Evolutionary conservation across 2,888 invertebrate species (phyloP).

Genomic region (Drosophila koepferae): DNA sequence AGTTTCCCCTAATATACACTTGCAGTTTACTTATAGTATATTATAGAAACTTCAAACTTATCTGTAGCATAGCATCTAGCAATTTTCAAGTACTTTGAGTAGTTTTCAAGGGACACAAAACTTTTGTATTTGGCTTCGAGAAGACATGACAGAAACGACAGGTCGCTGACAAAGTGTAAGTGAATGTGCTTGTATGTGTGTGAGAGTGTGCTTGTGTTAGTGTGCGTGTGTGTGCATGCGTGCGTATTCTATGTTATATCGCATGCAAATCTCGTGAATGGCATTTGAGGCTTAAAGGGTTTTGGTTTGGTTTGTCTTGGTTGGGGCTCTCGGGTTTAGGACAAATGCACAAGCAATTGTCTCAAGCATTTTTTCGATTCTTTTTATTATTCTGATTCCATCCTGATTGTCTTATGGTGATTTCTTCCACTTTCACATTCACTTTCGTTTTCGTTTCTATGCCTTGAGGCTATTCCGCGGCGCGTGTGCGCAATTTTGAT

Average conservation of each 20-base stretch:
- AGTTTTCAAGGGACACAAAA: slow-evolving; percentile 2
- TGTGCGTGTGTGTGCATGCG: slow-evolving; percentile 1
- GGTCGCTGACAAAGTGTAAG: slow-evolving; percentile 2
- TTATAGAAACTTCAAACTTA: background rate
- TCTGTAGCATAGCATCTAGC: background rate
- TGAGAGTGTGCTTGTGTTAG: background rate
- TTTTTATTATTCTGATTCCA: slow-evolving; percentile 10
- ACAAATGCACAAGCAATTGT: slow-evolving; percentile 69
- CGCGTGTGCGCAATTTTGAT: slow-evolving; percentile 71
- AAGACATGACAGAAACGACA: slow-evolving; percentile 22
- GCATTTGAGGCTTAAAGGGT: slow-evolving; percentile 55
- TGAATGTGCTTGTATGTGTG: background rate
- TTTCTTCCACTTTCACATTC: background rate
- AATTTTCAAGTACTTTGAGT: slow-evolving; percentile 7
- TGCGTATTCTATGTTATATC: slow-evolving; percentile 16
- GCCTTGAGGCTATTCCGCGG: slow-evolving; percentile 8
- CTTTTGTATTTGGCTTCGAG: slow-evolving; percentile 23
- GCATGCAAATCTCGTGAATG: slow-evolving; percentile 55
- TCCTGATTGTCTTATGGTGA: background rate
- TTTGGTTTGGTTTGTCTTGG: slow-evolving; percentile 12
- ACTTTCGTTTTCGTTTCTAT: background rate
- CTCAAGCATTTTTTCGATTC: slow-evolving; percentile 50
- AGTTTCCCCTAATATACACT: background rate
- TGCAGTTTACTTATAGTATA: background rate
- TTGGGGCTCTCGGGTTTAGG: slow-evolving; percentile 6